Evolutionary conservation across 2,888 invertebrate species (phyloP).

Genomic region (Trichogramma evanescens): DNA sequence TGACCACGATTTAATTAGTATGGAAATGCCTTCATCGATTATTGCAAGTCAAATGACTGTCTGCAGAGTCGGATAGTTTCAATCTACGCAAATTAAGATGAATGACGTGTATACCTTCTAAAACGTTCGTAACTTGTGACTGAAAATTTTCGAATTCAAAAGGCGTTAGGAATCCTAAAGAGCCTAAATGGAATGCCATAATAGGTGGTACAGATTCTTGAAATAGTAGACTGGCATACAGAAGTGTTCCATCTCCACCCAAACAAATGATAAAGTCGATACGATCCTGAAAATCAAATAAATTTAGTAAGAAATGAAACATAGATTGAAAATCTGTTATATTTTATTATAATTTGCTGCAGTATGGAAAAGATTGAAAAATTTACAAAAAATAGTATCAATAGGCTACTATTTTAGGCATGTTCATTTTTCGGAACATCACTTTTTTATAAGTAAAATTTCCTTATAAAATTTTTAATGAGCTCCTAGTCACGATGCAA

Average conservation of each 20-base stretch:
- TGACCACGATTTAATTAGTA: too few species aligned
- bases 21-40: background rate
- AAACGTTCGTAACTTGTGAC: conserved; percentile 86
- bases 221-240: conserved; percentile 90
- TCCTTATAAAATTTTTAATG: background rate
- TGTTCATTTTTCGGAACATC: background rate
- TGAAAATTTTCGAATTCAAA: conserved; percentile 93
- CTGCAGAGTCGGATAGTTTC: too few species aligned
- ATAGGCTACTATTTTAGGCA: background rate
- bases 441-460: background rate
- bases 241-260: conserved; percentile 93
- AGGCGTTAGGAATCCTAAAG: conserved; percentile 90
- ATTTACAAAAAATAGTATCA: too few species aligned
- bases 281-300: conserved; percentile 59
- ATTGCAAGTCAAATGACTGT: background rate
- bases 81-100: background rate
- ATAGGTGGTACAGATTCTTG: conserved; percentile 96
- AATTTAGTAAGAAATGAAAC: background rate
- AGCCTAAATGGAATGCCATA: conserved; percentile 96
- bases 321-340: too few species aligned
- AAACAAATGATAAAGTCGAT: conserved; percentile 95
- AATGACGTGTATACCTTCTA: conserved; percentile 63
- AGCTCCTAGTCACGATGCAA: background rate
- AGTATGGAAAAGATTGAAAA: too few species aligned
- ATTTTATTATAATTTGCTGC: too few species aligned